These are phyloP conservation scores for Bubo blakistoni DNA, from an alignment of 2,113 vertebrate species.

Conservation along the genomic window DNA sequence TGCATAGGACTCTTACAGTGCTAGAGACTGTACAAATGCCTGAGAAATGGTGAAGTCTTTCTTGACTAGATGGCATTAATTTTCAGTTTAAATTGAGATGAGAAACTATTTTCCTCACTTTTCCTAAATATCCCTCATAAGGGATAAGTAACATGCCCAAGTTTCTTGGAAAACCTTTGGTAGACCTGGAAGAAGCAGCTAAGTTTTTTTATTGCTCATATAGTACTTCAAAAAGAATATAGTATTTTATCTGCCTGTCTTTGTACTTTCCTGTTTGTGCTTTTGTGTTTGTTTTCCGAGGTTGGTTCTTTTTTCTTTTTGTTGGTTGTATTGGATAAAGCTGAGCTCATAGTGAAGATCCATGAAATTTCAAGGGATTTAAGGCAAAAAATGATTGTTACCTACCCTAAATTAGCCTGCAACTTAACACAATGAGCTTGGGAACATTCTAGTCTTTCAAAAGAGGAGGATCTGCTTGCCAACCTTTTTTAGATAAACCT, in stretches of 20 bases:
- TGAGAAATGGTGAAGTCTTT: not conserved
- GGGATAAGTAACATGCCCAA: not conserved
- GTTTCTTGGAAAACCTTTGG: not conserved
- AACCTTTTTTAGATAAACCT: not conserved
- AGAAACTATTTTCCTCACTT: not conserved
- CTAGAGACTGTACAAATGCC: not conserved
- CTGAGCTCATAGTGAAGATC: not conserved
- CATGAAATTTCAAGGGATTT: not conserved
- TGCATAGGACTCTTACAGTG: not conserved
- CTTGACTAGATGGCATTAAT: not conserved
- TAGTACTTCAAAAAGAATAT: not conserved
- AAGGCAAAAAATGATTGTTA: not conserved
- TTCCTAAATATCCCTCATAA: not conserved
- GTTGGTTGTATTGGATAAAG: not conserved
- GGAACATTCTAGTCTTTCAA: not conserved
- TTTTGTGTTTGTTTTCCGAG: not conserved
- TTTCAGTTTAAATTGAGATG: not conserved
- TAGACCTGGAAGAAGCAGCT: not conserved
- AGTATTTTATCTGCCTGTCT: not conserved
- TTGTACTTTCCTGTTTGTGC: not conserved
- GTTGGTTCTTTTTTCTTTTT: not conserved
- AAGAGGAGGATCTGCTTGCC: not conserved
- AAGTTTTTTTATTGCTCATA: not conserved
- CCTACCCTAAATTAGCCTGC: not conserved
- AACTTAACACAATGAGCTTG: accelerated